Conservation (phyloP, 35 echinoderm and acorn worm species). For the Holothuria glaberrima region DNA sequence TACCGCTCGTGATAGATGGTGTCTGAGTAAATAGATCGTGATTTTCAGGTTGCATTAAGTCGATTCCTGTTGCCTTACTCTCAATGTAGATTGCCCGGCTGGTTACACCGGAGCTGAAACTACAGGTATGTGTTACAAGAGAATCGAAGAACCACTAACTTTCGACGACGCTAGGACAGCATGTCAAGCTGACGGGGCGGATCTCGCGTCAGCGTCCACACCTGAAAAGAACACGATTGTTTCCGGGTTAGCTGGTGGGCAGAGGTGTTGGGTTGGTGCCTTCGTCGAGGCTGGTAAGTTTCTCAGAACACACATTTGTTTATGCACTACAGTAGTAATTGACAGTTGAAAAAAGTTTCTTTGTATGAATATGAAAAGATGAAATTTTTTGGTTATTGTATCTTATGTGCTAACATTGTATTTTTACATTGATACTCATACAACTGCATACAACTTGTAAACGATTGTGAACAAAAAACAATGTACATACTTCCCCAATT, state of each 20-base stretch:
- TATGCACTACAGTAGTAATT: too few relatives aligned
- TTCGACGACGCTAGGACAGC: constrained; percentile 17
- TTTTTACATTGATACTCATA: too few relatives aligned
- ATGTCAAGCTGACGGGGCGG: constrained; percentile 23
- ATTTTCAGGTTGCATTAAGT: too few relatives aligned
- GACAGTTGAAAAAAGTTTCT: background rate
- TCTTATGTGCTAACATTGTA: too few relatives aligned
- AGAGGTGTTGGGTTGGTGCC: constrained; percentile 38
- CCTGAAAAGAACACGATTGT: constrained; percentile 5
- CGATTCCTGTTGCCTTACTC: background rate
- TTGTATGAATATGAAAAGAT: too few relatives aligned
- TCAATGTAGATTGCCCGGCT: background rate
- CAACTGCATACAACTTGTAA: too few relatives aligned
- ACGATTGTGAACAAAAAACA: too few relatives aligned
- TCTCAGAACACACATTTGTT: too few relatives aligned
- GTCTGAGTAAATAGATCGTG: too few relatives aligned
- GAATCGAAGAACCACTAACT: background rate
- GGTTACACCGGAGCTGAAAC: background rate
- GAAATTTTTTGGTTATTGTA: too few relatives aligned
- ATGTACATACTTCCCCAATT: too few relatives aligned
- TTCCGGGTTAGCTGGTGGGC: background rate
- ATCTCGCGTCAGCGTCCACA: constrained; percentile 29
- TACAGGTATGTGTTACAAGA: background rate
- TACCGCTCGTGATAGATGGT: too few relatives aligned
- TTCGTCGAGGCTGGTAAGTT: background rate